Base-by-base conservation (phyloP, 1,140 invertebrate genomes). In the Drosophila orosa region DNA sequence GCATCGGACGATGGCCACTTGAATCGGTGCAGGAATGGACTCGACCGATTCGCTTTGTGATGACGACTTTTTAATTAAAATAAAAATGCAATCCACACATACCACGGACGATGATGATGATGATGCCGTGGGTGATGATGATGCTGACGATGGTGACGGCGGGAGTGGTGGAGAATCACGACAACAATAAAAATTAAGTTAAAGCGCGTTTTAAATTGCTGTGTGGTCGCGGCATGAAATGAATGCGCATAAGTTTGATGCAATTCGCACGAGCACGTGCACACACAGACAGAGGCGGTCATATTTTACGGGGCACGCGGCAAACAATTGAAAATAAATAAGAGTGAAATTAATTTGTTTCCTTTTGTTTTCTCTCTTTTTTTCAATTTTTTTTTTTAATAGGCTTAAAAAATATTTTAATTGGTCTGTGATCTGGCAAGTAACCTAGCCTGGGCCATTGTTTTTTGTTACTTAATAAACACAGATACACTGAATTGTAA, bases 21-120 rank as follows among this genome's bases (percentile, higher is more conserved):
- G 74, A 86, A 75, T 65, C 47, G 72, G 27, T 27, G 56, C 57
- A 40, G 73, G 22, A 54, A 75, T 67, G 74, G 78, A 78, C 76
- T 80, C 78, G 74, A 62, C 80, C 61, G 74, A 62, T 66, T 76
- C 67, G 75, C 80, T 87, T 87, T 87, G 83, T 83, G 76, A 63
- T 69, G 61, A 68, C 71, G 84, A 89, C 79, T 87, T 87, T 87
- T 87, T 87, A 89, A 86, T 86, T 86, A 86, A 86, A 89, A 87
- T 87, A 89, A 87, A 87, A 89, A 87, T 89, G 83, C 83, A 79
- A 77, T 68, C 74, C 72, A 69, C 82, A 78, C 68, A 77, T 74
- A 55, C 78, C 19, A 40, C 47, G 40, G 48, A 22, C 22, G 52
- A 31, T 59, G 58, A 45, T 50, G 65, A 29, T 50, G 42, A 47